phyloP scores from a whole-genome alignment of 2,888 invertebrate genomes.

The Trisateles emortualis region DNA sequence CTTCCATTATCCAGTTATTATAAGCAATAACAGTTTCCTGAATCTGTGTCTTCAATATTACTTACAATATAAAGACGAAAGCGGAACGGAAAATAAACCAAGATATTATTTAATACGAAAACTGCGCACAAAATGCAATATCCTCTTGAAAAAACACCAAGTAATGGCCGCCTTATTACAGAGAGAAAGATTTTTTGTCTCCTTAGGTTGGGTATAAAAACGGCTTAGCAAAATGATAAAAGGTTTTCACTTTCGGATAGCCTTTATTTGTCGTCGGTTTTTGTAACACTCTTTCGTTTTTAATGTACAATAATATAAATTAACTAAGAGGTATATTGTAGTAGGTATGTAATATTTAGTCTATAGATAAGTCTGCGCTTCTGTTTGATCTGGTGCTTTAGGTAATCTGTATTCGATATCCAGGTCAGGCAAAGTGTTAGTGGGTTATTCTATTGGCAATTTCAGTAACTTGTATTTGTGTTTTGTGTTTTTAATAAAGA shows the following conservation, averaged over 20 bases:
- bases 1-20: constrained; percentile 36
- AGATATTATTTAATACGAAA: constrained; percentile 5
- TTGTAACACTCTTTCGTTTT: not conserved
- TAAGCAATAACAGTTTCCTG: constrained; percentile 42
- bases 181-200: not conserved
- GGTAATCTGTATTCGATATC: too few species aligned
- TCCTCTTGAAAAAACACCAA: constrained; percentile 4
- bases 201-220: constrained; percentile 1
- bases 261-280: not conserved
- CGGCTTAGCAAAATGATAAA: constrained; percentile 3
- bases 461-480: too few species aligned
- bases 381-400: too few species aligned
- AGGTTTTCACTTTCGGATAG: not conserved
- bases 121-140: constrained; percentile 5
- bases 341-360: too few species aligned
- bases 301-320: too few species aligned
- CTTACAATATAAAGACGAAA: constrained; percentile 12
- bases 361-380: too few species aligned
- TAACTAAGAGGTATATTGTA: too few species aligned
- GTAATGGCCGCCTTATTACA: constrained; percentile 1
- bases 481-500: too few species aligned
- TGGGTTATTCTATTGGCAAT: too few species aligned
- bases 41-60: constrained; percentile 30
- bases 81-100: constrained; percentile 6
- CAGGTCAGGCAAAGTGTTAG: too few species aligned